These are phyloP conservation scores for Caenorhabditis doughertyi DNA, from an alignment of 2,888 invertebrate species.

Conservation along the genomic window DNA sequence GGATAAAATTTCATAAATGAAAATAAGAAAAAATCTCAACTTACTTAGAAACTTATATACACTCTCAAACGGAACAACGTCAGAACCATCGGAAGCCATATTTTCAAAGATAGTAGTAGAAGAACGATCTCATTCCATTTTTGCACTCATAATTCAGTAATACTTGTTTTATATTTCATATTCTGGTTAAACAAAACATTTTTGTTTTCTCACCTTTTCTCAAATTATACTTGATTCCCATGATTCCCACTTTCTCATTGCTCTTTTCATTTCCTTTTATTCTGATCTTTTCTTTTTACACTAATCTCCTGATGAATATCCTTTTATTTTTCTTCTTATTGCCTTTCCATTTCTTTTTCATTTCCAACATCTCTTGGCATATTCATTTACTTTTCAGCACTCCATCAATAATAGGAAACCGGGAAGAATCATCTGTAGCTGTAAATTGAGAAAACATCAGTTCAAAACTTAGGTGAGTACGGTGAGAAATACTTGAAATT, in stretches of 20 bases:
- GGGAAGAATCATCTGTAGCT: neutral
- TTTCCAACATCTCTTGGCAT: constrained; percentile 6
- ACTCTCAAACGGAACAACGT: no score
- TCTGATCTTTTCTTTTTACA: neutral
- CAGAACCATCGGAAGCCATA: no score
- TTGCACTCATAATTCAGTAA: no score
- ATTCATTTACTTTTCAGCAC: constrained; percentile 17
- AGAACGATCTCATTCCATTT: no score
- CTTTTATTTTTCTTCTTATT: constrained; percentile 6
- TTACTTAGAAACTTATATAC: no score
- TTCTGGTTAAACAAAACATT: neutral
- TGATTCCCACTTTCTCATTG: constrained; percentile 23
- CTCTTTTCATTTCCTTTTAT: constrained; percentile 10
- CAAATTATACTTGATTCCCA: constrained; percentile 15
- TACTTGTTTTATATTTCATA: no score
- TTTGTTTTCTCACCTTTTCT: constrained; percentile 5
- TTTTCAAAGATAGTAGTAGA: no score
- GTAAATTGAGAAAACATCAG: neutral
- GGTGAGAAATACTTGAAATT: neutral
- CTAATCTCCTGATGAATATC: constrained; percentile 26
- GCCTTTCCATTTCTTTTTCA: neutral
- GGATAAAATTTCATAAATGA: no score
- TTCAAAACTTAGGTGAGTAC: constrained; percentile 16
- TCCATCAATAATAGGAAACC: constrained; percentile 4
- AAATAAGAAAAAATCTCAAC: no score